A percentile compares a stretch with the other conserved stretches of the same genome.
Conservation (phyloP, 2,797 vertebrate genomes). For the Anableps anableps region DNA sequence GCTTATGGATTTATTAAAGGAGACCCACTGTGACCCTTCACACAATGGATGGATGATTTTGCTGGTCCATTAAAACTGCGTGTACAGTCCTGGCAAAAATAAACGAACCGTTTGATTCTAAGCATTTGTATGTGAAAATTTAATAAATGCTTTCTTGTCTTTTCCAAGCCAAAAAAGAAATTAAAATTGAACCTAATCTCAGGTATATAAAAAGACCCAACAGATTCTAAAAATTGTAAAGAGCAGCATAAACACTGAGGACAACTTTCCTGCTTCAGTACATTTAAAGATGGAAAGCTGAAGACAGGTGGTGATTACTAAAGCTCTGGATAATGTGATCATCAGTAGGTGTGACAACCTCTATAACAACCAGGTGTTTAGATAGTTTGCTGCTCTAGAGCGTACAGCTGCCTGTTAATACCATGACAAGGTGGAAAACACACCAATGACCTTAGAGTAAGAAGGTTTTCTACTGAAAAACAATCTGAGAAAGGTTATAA, state of each 20-base stretch:
- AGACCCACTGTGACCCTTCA: background rate
- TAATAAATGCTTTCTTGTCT: background rate
- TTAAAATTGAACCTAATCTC: background rate
- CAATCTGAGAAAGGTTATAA: background rate
- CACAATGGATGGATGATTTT: conserved; percentile 22
- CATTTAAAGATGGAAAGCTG: no score
- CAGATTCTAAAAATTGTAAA: background rate
- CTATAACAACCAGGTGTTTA: background rate
- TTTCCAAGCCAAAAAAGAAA: background rate
- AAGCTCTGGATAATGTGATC: background rate
- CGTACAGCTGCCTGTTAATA: background rate
- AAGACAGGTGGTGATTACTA: background rate
- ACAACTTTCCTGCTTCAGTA: background rate
- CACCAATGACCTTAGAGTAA: background rate
- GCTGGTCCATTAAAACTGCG: conserved; percentile 51
- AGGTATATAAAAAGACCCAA: background rate
- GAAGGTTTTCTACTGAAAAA: background rate
- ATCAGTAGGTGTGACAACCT: background rate
- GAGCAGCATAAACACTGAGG: background rate
- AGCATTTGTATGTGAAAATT: background rate
- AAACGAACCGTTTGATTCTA: background rate
- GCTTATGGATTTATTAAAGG: background rate
- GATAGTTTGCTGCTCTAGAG: background rate
- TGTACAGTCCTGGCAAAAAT: conserved; percentile 2
- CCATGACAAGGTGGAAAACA: background rate